Base-by-base conservation (phyloP, 2,888 invertebrate genomes). In the Torymus auratus region DNA sequence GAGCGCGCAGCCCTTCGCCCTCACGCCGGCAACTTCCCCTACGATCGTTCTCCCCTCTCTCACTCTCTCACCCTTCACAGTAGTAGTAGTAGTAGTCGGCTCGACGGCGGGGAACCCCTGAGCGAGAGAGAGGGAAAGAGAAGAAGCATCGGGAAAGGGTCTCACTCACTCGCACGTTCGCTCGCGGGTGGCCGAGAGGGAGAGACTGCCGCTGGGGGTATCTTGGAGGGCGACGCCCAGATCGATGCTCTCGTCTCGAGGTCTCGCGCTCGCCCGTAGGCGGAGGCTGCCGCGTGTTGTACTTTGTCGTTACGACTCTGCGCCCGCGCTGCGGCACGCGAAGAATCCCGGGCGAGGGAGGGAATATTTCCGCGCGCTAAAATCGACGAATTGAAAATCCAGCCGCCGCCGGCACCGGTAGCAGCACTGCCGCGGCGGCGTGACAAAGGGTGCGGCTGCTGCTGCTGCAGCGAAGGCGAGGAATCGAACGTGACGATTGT, bases 161-260 rank as follows among this genome's bases (percentile, higher is more conserved):
- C 50, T 17, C 60, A 12, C 11, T 15, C 55, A 64, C 28, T 50
- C 61, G 20, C n/a, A 53, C 3, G n/a, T 17, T 61, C 61, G 23
- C 15, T 20, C 20, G 17, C 12, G 60, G 62, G 62, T 10, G 10
- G 62, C 23, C 58, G 55, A 56, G 62, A 23, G 78, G 28, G 28
- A 28, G 28, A 28, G 28, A 28, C 28, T 28, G 28, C 28, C 28
- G 28, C 28, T 28, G 28, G 55, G 55, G 71, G 76, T 71, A 70
- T 70, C 82, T 82, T 78, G 83, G 86, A 88, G 88, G 89, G 88
- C 89, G 89, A 89, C 89, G 89, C 89, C 89, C 89, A 89, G 89
- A 89, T 89, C 89, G 89, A 89, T 89, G 88, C 87, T 88, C 87
- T 84, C 88, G 88, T 89, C 89, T 88, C 28, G 88, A 89, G 88